Conservation (phyloP, 2,113 vertebrate species). For the Platichthys stellatus region DNA sequence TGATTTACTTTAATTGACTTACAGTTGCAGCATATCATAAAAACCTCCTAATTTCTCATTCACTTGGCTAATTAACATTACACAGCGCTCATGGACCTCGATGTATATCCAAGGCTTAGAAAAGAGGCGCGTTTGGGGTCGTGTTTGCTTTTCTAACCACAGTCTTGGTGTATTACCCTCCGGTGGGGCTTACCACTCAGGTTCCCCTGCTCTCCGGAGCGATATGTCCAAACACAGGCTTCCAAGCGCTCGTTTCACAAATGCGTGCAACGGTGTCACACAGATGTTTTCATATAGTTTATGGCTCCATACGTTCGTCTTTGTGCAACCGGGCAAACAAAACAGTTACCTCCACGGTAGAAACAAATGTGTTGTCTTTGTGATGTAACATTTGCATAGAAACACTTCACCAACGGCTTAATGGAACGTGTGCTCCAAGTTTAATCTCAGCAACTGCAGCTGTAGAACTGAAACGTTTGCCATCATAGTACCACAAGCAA, state of each 20-base stretch:
- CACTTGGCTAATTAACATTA: neutral
- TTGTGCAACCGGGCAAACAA: neutral
- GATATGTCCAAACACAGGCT: neutral
- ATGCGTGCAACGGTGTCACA: neutral
- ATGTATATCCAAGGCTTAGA: neutral
- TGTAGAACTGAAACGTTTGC: constrained; percentile 11
- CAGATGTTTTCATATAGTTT: neutral
- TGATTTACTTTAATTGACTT: no score
- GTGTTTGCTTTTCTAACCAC: neutral
- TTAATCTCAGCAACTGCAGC: neutral
- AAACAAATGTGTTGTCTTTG: neutral
- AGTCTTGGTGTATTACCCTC: neutral
- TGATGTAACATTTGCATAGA: neutral
- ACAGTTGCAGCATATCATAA: no score
- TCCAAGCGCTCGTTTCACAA: neutral
- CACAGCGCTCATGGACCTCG: no score
- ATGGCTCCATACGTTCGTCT: neutral
- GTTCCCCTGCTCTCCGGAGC: neutral
- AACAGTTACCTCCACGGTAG: neutral
- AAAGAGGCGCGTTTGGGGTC: neutral
- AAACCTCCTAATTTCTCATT: neutral
- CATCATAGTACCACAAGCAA: neutral
- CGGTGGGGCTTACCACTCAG: neutral
- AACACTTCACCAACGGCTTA: neutral
- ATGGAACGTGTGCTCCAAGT: neutral